These are phyloP conservation scores for Chlamydotis undulata DNA, from an alignment of 2,113 vertebrate species.

Conservation along the genomic window DNA sequence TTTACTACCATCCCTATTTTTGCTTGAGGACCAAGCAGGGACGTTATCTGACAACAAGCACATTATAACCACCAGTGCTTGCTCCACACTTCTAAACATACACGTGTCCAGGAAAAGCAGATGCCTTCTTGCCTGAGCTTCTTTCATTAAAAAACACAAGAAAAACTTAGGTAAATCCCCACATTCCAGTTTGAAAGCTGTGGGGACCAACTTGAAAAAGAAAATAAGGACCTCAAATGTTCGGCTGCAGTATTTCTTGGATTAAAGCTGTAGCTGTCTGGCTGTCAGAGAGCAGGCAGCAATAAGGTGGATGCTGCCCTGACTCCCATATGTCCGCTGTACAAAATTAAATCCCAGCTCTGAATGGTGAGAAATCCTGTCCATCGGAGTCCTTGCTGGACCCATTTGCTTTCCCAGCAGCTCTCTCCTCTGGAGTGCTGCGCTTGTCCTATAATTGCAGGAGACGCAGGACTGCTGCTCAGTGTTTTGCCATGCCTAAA, in stretches of 20 bases:
- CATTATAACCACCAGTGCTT: neutral
- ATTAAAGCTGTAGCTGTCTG: neutral
- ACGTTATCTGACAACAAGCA: fast-evolving
- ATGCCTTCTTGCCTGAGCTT: neutral
- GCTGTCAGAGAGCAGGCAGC: neutral
- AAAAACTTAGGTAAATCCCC: neutral
- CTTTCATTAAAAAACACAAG: neutral
- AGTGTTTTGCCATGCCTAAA: fast-evolving
- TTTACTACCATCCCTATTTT: neutral
- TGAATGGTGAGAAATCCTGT: neutral
- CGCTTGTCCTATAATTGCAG: fast-evolving
- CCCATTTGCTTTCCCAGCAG: neutral
- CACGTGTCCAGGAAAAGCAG: neutral
- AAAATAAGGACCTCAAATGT: neutral
- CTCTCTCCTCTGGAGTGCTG: neutral
- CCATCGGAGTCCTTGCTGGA: neutral
- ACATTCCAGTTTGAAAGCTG: neutral
- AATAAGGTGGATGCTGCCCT: neutral
- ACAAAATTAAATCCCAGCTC: slow-evolving; percentile 25
- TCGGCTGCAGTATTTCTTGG: neutral
- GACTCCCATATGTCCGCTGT: neutral
- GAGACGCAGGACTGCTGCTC: neutral
- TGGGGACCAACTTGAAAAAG: neutral
- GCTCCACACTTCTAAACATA: neutral
- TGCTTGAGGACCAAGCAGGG: neutral